Evolutionary conservation across 2,797 vertebrate genomes (phyloP), one percentile per base, ranked within the genome.

Genomic region (Aselliscus stoliczkanus): DNA sequence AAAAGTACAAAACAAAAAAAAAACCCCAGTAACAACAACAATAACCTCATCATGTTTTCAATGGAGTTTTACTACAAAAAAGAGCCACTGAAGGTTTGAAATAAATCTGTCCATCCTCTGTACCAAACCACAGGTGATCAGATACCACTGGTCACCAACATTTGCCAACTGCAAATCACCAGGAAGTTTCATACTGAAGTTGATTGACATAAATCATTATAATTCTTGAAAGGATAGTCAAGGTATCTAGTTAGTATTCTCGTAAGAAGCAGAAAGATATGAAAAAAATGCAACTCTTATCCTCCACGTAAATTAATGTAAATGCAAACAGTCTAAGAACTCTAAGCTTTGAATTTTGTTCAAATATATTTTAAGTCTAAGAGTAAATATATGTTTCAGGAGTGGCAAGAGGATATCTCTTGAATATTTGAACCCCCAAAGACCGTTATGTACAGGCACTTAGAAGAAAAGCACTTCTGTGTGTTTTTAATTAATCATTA

Each of bases 401-500:
- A 85, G 5, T 27, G 13, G 25, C 34, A 70, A 85, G 34, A 47
- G n/a, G 58, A 14, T 60, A 39, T 62, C 39, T 86, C 13, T 81
- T 90, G 27, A 83, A 76, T 69, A 90, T 47, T 2, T 67, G 75
- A 92, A 86, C 37, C 11, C 64, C 44, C 7, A 37, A 77, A 79
- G 92, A 67, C 77, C 3, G 17, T 47, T 79, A 79, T 5, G 60
- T 84, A 83, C 79, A 88, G 34, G 88, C 27, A 21, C 73, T 92
- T 58, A 93, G n/a, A 77, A 97, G 95, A 96, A 93, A 89, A 94
- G 62, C 76, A 96, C 93, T 98, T 97, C 50, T 85, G 73, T 81
- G 92, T 27, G 94, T 97, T 96, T 96, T 79, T 96, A 97, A 97
- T 97, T 97, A 98, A 98, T 98, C 97, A 98, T 98, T 98, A 98